A percentile compares a stretch with the other conserved stretches of the same genome.
These are phyloP conservation scores for Brenthis hecate DNA, from an alignment of 2,888 invertebrate genomes.

Conservation along the genomic window DNA sequence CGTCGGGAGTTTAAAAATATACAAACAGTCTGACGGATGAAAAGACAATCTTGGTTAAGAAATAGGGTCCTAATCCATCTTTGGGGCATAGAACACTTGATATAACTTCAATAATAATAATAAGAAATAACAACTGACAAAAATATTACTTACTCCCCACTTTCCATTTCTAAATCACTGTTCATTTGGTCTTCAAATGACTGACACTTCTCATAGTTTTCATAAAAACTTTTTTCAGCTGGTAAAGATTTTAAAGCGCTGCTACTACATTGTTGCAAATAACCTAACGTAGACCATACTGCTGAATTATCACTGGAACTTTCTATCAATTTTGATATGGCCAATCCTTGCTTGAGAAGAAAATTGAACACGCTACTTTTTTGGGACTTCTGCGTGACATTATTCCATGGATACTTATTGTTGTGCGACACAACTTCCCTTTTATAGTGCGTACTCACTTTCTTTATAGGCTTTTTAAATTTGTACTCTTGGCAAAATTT, in stretches of 20 bases:
- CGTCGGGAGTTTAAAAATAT: no score
- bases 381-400: conserved; percentile 60
- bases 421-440: conserved; percentile 65
- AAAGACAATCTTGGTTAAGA: no score
- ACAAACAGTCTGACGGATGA: no score
- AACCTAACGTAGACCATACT: conserved; percentile 55
- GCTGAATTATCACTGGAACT: conserved; percentile 54
- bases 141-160: conserved; percentile 54
- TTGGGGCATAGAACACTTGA: not conserved
- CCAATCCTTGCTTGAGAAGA: conserved; percentile 63
- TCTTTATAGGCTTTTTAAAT: conserved; percentile 55
- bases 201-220: conserved; percentile 64
- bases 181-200: conserved; percentile 55
- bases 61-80: not conserved
- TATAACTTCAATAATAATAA: no score
- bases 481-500: conserved; percentile 67
- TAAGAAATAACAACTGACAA: not conserved
- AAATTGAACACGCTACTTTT: conserved; percentile 60
- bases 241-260: conserved; percentile 51
- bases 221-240: conserved; percentile 65
- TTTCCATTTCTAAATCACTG: conserved; percentile 47
- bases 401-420: conserved; percentile 73
- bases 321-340: conserved; percentile 55
- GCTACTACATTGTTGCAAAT: conserved; percentile 61
- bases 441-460: conserved; percentile 48